Evolutionary conservation across 37 sponge, comb jelly and placozoan genomes (phyloP).

Genomic region (Diacarnus erythraeanus): DNA sequence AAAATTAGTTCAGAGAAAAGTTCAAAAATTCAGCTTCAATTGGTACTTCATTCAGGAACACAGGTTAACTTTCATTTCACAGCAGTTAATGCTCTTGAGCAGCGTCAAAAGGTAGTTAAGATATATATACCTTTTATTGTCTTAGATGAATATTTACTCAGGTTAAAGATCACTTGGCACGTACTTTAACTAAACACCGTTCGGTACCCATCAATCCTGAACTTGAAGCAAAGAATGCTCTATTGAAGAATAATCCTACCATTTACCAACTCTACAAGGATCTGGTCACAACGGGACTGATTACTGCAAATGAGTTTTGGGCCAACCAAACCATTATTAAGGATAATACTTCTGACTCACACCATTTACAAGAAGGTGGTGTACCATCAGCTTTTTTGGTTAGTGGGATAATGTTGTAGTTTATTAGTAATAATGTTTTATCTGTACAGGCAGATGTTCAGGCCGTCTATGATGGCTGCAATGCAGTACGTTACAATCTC

Average conservation of each 20-base stretch:
- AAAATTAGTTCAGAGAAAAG: slow-evolving; percentile 77
- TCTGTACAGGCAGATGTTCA: slow-evolving; percentile 70
- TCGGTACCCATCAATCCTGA: slow-evolving; percentile 46
- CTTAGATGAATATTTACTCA: no score
- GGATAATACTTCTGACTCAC: neutral
- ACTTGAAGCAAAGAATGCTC: slow-evolving; percentile 68
- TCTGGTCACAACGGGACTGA: slow-evolving; percentile 69
- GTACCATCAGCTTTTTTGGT: slow-evolving; percentile 85
- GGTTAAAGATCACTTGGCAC: slow-evolving; percentile 51
- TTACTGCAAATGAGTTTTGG: slow-evolving; percentile 92
- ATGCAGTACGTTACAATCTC: slow-evolving; percentile 74
- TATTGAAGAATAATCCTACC: slow-evolving; percentile 53
- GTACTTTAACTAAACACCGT: slow-evolving; percentile 32
- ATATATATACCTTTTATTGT: no score
- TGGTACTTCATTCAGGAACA: slow-evolving; percentile 60
- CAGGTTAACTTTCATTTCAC: slow-evolving; percentile 76
- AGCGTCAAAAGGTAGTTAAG: slow-evolving; percentile 55
- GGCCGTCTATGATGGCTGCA: slow-evolving; percentile 72
- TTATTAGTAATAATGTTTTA: neutral
- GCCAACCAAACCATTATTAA: slow-evolving; percentile 37
- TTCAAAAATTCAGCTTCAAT: slow-evolving; percentile 84
- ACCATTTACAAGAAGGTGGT: slow-evolving; percentile 43
- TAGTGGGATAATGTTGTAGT: neutral
- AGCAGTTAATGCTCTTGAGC: slow-evolving; percentile 31
- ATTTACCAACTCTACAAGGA: slow-evolving; percentile 87